Percentiles rank a stretch among this genome's conserved stretches.
Conservation (phyloP, 92 coral and sea anemone species). For the Porites rus region DNA sequence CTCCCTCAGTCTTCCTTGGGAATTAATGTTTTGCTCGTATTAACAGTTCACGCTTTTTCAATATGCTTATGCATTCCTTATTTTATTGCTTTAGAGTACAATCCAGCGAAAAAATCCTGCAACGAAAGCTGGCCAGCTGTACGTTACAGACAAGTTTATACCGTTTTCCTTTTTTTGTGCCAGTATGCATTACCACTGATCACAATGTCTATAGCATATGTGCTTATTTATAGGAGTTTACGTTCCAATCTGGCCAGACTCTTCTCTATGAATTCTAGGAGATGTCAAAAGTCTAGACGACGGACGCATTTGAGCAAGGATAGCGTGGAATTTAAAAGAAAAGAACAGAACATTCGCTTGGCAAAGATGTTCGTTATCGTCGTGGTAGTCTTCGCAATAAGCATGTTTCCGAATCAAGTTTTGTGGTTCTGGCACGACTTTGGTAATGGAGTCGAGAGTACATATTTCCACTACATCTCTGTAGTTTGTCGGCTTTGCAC, state of each 20-base stretch:
- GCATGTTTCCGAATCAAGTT: slow-evolving; percentile 89
- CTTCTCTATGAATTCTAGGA: neutral
- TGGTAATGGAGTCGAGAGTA: slow-evolving; percentile 54
- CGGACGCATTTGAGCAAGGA: neutral
- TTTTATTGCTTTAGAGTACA: slow-evolving; percentile 49
- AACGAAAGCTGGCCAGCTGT: slow-evolving; percentile 53
- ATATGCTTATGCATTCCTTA: slow-evolving; percentile 70
- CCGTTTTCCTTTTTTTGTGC: slow-evolving; percentile 55
- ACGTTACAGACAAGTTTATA: slow-evolving; percentile 55
- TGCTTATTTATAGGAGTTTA: slow-evolving; percentile 49
- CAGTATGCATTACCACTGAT: slow-evolving; percentile 68
- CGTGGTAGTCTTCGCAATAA: slow-evolving; percentile 83
- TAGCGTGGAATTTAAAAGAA: slow-evolving; percentile 29
- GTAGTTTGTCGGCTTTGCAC: slow-evolving; percentile 77
- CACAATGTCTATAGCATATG: slow-evolving; percentile 52
- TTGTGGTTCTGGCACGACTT: slow-evolving; percentile 89
- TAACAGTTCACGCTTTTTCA: slow-evolving; percentile 61
- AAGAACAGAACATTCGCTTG: slow-evolving; percentile 83
- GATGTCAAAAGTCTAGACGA: neutral
- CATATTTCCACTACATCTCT: slow-evolving; percentile 56
- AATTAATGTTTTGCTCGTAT: slow-evolving; percentile 35
- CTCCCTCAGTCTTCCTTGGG: slow-evolving; percentile 45
- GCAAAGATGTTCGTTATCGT: slow-evolving; percentile 93
- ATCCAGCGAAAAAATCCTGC: slow-evolving; percentile 33
- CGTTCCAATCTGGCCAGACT: slow-evolving; percentile 1